Base-by-base conservation (phyloP, 2,113 vertebrate species). In the Pedetes capensis region DNA sequence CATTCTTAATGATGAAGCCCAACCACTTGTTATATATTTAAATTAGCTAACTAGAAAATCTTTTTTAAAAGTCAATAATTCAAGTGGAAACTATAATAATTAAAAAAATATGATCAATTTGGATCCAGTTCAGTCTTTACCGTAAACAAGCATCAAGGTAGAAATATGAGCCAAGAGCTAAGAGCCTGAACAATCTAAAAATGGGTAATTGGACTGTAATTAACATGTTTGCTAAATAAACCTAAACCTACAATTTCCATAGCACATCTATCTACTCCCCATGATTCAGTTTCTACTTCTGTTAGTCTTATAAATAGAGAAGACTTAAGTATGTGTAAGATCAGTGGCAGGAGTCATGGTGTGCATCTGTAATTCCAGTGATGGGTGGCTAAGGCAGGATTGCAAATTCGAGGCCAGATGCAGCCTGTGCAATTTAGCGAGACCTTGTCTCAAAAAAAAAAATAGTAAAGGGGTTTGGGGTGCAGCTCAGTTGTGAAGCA, bases 1-100 rank as follows among this genome's bases (percentile, higher is more conserved):
- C 34, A 71, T 42, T 96, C 71, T 74, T 88, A 91, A 91, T 75
- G 51, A 83, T 55, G 44, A 78, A 76, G 53, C 94, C 37, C 39
- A 96, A 74, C 14, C 85, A 85, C 10, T 44, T 66, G 39, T 72
- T 49, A 95, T 34, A 82, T 69, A 69, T 74, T 76, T 79, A 79
- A 91, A 88, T 91, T 69, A 93, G n/a, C 51, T 81, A 89, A 49
- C 49, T 75, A 87, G 64, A 87, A 86, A 94, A 20, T 47, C 7
- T 64, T 79, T 84, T 71, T 84, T 12, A 29, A 63, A 66, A 72
- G 42, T 83, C 47, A 25, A 3, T 81, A 81, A 34, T 76, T 94
- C 55, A 96, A 94, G 47, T 71, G 17, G 57, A 89, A 94, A 74
- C 57, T 79, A 63, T 16, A 68, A 69, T 92, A 69, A 92, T 74